phyloP scores from a whole-genome alignment of 2,888 invertebrate genomes.

The Adelognathus sp. region DNA sequence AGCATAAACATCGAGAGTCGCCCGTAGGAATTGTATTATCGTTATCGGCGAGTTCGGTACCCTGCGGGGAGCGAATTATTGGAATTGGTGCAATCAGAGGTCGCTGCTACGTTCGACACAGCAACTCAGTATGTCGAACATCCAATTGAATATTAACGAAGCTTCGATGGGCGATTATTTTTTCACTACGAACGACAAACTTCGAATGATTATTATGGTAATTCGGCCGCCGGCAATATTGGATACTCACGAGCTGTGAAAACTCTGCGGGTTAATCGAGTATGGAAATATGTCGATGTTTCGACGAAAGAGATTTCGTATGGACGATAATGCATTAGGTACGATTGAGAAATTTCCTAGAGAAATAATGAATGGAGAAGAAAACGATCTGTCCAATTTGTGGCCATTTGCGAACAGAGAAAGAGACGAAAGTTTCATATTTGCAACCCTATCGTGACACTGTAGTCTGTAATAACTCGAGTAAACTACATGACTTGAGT shows the following conservation, averaged over 20 bases:
- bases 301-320: no score
- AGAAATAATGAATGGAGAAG: no score
- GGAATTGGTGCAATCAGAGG: slow-evolving; percentile 32
- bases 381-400: no score
- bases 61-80: slow-evolving; percentile 26
- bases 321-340: no score
- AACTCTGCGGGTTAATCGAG: not conserved
- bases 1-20: slow-evolving; percentile 43
- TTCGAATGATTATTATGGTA: not conserved
- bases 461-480: no score
- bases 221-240: not conserved
- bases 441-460: no score
- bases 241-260: not conserved
- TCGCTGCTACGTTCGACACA: not conserved
- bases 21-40: slow-evolving; percentile 41
- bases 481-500: no score
- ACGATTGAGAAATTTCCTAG: no score
- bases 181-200: not conserved
- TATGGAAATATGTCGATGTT: no score
- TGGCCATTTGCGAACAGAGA: no score
- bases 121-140: not conserved
- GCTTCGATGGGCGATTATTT: not conserved
- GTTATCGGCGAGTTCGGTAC: slow-evolving; percentile 22
- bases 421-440: no score
- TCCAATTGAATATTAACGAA: slow-evolving; percentile 30